Evolutionary conservation across 2,797 vertebrate genomes (phyloP).

Genomic region (Nannoperca obscura): DNA sequence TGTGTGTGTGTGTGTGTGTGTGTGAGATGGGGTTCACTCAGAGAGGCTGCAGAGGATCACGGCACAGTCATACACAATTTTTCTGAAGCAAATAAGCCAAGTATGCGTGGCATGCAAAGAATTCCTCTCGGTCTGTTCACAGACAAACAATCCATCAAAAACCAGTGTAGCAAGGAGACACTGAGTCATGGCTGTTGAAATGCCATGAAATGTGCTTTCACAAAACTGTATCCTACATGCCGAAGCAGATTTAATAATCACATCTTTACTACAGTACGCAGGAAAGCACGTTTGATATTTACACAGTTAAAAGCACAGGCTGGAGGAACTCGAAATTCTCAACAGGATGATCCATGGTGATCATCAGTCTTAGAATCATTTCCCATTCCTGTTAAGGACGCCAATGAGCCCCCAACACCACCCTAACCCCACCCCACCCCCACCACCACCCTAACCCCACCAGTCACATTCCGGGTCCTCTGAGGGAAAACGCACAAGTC

Average conservation of each 20-base stretch:
- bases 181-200: conserved; percentile 21
- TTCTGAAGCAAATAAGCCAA: conserved; percentile 50
- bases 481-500: conserved; percentile 68
- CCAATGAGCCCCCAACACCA: conserved; percentile 4
- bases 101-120: conserved; percentile 59
- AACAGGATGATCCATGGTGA: not conserved
- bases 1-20: conserved; percentile 11
- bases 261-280: conserved; percentile 2
- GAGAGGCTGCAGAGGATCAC: conserved; percentile 51
- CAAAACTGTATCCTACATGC: conserved; percentile 10
- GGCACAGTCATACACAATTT: conserved; percentile 36
- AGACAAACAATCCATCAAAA: conserved; percentile 36
- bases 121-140: conserved; percentile 41
- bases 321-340: not conserved
- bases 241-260: conserved; percentile 6
- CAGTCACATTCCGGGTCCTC: conserved; percentile 75
- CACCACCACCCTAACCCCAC: too few relatives aligned
- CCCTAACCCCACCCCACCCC: conserved; percentile 20
- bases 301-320: not conserved
- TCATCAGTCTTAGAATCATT: conserved; percentile 8
- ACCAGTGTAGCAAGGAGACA: not conserved
- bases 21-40: conserved; percentile 44
- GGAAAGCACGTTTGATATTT: not conserved
- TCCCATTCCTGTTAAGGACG: conserved; percentile 40
- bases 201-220: conserved; percentile 3